Base-by-base conservation (phyloP, 2,113 vertebrate genomes). In the Hydrochoerus hydrochaeris region DNA sequence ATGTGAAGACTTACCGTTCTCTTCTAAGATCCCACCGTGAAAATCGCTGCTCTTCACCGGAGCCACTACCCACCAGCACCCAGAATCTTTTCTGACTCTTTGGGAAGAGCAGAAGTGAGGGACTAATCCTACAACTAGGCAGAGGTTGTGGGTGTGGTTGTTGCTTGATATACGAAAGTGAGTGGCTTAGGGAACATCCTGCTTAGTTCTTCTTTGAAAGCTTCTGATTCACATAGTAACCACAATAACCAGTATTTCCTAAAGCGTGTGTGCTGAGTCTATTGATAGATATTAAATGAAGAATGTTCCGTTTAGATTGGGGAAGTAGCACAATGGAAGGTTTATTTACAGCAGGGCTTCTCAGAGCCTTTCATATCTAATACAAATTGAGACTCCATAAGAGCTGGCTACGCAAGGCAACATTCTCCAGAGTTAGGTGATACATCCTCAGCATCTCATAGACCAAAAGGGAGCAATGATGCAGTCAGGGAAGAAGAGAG, bases 1-100 rank as follows among this genome's bases (percentile, higher is more conserved):
- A 41, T 0, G n/a, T 77, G 44, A 87, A 3, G 46, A 97, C 97
- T 97, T 97, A 95, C 97, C 97, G 69, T 69, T 17, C 84, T 85
- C 97, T 91, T 85, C 75, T 35, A 80, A 60, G 67, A n/a, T 46
- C 28, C 19, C 17, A 0, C 62, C 44, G 67, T 3, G 84, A 32
- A 32, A 62, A 65, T n/a, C 80, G 30, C 54, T 78, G 60, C 13
- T 75, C 46, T 63, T 89, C 73, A 30, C 26, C 20, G n/a, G 44
- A 41, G 52, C 10, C 44, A 65, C 94, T 90, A 62, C 30, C 88
- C 20, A 67, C 2, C 22, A 54, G 30, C 26, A 30, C 60, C 38
- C 73, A n/a, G 57, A 67, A 46, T 78, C 26, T 71, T 17, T 16
- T 71, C 78, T 91, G 77, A 83, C 38, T 86, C 63, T 49, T n/a